Percentiles rank a stretch among this genome's conserved stretches.
Evolutionary conservation across 64 coral and sea anemone genomes (phyloP).

Genomic region (Pocillopora damicornis): DNA sequence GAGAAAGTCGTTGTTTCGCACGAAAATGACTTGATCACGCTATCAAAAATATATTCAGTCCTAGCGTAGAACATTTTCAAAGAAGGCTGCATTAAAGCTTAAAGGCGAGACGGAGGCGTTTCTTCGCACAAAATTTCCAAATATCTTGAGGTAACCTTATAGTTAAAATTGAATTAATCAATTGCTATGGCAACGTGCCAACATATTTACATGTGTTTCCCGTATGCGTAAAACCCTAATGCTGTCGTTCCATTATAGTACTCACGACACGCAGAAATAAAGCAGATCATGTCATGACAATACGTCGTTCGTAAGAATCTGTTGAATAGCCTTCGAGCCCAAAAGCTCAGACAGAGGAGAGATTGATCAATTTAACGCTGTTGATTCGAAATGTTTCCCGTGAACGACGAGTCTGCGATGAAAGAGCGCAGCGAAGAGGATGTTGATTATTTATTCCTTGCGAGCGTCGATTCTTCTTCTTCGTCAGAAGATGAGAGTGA

Average conservation of each 20-base stretch:
- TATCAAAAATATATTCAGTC: neutral
- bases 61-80: neutral
- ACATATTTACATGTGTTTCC: slow-evolving; percentile 22
- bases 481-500: slow-evolving; percentile 22
- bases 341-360: neutral
- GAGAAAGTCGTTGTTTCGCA: neutral
- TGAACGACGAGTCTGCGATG: neutral
- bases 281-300: neutral
- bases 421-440: neutral
- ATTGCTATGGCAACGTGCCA: slow-evolving; percentile 6
- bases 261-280: neutral
- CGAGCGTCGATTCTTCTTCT: slow-evolving; percentile 5
- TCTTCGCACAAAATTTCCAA: neutral
- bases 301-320: neutral
- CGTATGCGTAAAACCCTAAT: neutral
- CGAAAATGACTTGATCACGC: neutral
- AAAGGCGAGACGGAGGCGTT: too few species aligned
- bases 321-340: too few species aligned
- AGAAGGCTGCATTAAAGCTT: too few species aligned
- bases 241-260: neutral
- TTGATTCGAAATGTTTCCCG: neutral
- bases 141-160: neutral
- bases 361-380: neutral
- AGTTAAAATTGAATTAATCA: neutral
- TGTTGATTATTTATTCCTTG: neutral